These are phyloP conservation scores for Deladenus siricidicola DNA, from an alignment of 2,888 invertebrate species.

Conservation along the genomic window DNA sequence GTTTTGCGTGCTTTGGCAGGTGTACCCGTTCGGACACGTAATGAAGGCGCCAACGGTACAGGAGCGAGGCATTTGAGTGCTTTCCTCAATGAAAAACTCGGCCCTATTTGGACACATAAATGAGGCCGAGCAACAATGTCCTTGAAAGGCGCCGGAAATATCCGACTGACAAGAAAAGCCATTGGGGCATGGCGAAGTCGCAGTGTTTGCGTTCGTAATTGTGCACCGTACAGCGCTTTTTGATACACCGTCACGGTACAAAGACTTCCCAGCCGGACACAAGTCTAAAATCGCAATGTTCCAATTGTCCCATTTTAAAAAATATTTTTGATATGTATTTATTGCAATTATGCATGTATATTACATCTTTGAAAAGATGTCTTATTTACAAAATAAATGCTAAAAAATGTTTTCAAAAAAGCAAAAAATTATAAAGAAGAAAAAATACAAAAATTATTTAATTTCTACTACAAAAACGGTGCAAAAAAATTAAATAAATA, in stretches of 20 bases:
- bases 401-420: no score
- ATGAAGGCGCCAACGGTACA: constrained; percentile 52
- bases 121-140: constrained; percentile 49
- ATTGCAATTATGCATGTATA: no score
- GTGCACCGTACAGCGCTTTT: constrained; percentile 45
- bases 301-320: neutral
- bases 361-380: no score
- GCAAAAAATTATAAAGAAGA: no score
- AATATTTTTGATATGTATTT: no score
- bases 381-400: no score
- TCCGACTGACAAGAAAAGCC: constrained; percentile 38
- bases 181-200: constrained; percentile 37
- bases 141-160: constrained; percentile 49
- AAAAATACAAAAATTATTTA: neutral
- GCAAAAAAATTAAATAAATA: neutral
- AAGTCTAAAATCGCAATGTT: constrained; percentile 26
- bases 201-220: constrained; percentile 36
- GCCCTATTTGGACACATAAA: constrained; percentile 50
- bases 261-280: constrained; percentile 49
- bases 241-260: constrained; percentile 46
- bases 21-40: constrained; percentile 50
- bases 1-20: constrained; percentile 40
- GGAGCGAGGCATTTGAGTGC: constrained; percentile 45
- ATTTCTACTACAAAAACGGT: neutral
- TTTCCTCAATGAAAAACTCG: constrained; percentile 50